Evolutionary conservation across 2,113 vertebrate genomes (phyloP).

Genomic region (Telmatochromis sp.): DNA sequence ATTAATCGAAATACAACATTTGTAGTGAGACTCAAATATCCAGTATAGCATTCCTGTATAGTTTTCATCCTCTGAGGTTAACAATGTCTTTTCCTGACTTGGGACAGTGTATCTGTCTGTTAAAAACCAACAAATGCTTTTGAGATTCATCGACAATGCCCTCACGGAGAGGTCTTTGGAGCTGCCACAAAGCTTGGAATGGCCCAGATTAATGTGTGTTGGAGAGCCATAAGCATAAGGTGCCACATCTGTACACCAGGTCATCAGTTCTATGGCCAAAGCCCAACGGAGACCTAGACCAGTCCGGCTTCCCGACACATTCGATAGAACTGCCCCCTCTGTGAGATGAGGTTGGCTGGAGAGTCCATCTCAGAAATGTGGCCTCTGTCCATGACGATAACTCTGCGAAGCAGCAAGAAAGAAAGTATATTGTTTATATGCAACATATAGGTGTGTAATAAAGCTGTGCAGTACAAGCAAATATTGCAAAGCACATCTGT

Average conservation of each 20-base stretch:
- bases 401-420: conserved; percentile 64
- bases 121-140: conserved; percentile 24
- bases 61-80: conserved; percentile 24
- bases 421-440: background rate
- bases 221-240: conserved; percentile 34
- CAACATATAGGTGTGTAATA: background rate
- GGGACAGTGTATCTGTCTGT: conserved; percentile 3
- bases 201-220: conserved; percentile 4
- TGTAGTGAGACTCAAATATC: conserved; percentile 20
- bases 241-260: conserved; percentile 11
- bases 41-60: conserved; percentile 14
- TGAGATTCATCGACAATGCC: conserved; percentile 44
- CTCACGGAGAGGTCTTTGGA: conserved; percentile 12
- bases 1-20: conserved; percentile 27
- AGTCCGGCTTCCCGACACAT: conserved; percentile 87
- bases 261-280: background rate
- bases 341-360: conserved; percentile 77
- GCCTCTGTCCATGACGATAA: conserved; percentile 90
- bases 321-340: conserved; percentile 83
- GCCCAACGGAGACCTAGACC: conserved; percentile 49
- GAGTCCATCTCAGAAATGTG: conserved; percentile 83
- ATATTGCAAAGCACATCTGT: background rate
- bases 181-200: conserved; percentile 54
- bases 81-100: conserved; percentile 22
- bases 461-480: background rate